Evolutionary conservation across 2,888 invertebrate genomes (phyloP).

Genomic region (Mechanitis mazaeus): DNA sequence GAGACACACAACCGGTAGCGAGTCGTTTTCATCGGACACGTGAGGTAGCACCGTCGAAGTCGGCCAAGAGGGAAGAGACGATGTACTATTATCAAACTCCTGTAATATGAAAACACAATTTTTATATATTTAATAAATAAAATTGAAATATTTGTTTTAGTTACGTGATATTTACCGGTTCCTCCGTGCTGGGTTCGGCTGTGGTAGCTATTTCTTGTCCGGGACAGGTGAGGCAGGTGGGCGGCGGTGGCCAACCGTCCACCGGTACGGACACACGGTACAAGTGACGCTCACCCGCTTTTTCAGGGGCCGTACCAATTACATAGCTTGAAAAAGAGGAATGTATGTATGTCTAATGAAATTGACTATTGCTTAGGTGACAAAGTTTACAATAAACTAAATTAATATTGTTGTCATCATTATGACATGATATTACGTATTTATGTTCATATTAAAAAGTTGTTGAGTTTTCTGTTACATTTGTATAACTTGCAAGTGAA

Average conservation of each 20-base stretch:
- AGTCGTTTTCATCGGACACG: constrained; percentile 61
- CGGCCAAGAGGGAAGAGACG: constrained; percentile 58
- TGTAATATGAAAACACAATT: constrained; percentile 26
- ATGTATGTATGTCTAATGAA: too few species aligned
- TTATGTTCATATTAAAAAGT: too few species aligned
- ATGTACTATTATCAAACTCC: constrained; percentile 57
- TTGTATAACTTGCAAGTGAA: too few species aligned
- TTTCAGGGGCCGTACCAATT: constrained; percentile 85
- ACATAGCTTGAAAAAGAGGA: constrained; percentile 76
- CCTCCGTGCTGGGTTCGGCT: constrained; percentile 39
- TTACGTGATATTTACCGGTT: constrained; percentile 36
- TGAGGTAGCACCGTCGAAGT: constrained; percentile 61
- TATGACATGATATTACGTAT: too few species aligned
- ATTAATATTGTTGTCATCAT: too few species aligned
- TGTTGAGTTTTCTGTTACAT: too few species aligned
- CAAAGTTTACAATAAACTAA: too few species aligned
- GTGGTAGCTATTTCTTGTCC: constrained; percentile 37
- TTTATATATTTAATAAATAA: not conserved
- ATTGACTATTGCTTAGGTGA: too few species aligned
- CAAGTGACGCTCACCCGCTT: constrained; percentile 88
- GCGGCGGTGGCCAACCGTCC: constrained; percentile 56
- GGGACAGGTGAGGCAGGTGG: constrained; percentile 78
- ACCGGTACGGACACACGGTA: constrained; percentile 78
- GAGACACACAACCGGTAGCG: constrained; percentile 75
- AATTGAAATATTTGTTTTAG: not conserved